These are phyloP conservation scores for Yasuhikotakia modesta DNA, from an alignment of 2,797 vertebrate genomes.

Conservation along the genomic window DNA sequence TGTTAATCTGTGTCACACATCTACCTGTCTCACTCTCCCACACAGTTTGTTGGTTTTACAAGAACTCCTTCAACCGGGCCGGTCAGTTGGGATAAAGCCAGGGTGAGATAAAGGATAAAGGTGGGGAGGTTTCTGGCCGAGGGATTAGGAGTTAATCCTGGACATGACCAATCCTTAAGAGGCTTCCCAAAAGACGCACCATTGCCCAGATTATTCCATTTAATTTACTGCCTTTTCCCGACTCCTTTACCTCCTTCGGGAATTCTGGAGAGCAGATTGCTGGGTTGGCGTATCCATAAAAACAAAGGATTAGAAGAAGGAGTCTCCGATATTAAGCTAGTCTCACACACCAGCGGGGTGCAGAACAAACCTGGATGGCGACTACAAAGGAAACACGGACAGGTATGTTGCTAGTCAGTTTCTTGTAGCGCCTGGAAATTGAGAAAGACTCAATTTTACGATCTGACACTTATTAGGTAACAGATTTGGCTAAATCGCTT, in stretches of 20 bases:
- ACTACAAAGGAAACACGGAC: not conserved
- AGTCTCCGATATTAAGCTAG: conserved; percentile 38
- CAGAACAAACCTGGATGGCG: conserved; percentile 24
- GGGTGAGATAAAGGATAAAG: conserved; percentile 20
- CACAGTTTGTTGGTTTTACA: conserved; percentile 39
- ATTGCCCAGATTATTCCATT: conserved; percentile 64
- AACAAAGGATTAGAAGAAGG: conserved; percentile 52
- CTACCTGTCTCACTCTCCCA: conserved; percentile 5
- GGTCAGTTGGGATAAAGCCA: conserved; percentile 46
- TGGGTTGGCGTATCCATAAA: conserved; percentile 49
- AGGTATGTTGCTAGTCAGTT: too few relatives aligned
- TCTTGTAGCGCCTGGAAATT: too few relatives aligned
- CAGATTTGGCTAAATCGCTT: conserved; percentile 7
- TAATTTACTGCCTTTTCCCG: conserved; percentile 56
- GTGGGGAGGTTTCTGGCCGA: conserved; percentile 54
- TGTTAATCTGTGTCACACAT: conserved; percentile 20
- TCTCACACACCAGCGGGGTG: conserved; percentile 35
- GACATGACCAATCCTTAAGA: conserved; percentile 62
- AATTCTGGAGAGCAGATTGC: conserved; percentile 29
- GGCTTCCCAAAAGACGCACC: conserved; percentile 49
- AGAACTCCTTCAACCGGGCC: conserved; percentile 32
- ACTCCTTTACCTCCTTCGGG: conserved; percentile 38
- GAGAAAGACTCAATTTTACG: not conserved
- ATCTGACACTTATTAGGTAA: not conserved
- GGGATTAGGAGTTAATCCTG: conserved; percentile 75